Percentiles rank a stretch among this genome's conserved stretches.
Evolutionary conservation across 2,888 invertebrate species (phyloP).

Genomic region (Vannuccia rotundouncinata): DNA sequence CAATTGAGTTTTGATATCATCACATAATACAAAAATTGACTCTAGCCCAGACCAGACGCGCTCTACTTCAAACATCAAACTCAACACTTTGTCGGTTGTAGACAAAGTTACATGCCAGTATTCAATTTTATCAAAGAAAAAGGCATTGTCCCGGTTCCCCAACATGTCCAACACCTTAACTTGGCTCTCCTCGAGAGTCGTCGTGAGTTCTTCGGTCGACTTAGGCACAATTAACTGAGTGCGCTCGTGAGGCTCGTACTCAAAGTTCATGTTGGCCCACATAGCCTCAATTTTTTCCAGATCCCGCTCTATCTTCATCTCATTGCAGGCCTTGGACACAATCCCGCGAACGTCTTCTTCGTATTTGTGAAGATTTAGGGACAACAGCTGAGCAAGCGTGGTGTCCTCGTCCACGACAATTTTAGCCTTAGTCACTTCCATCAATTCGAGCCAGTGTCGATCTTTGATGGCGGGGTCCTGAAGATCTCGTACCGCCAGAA

Average conservation of each 20-base stretch:
- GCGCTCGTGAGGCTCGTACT: slow-evolving; percentile 72
- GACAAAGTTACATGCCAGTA: slow-evolving; percentile 85
- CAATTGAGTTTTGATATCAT: slow-evolving; percentile 85
- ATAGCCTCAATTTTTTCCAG: slow-evolving; percentile 79
- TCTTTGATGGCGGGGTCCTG: slow-evolving; percentile 84
- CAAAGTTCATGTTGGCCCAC: slow-evolving; percentile 84
- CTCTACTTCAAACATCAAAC: slow-evolving; percentile 78
- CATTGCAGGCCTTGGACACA: slow-evolving; percentile 93
- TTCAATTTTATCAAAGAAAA: slow-evolving; percentile 87
- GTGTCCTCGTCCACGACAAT: slow-evolving; percentile 88
- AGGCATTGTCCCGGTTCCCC: slow-evolving; percentile 93
- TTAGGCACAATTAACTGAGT: slow-evolving; percentile 77
- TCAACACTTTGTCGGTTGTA: slow-evolving; percentile 77
- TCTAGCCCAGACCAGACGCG: slow-evolving; percentile 93
- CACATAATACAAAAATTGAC: slow-evolving; percentile 93
- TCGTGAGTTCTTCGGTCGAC: slow-evolving; percentile 88
- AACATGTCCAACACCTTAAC: slow-evolving; percentile 87
- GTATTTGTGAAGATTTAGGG: slow-evolving; percentile 84
- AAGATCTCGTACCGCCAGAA: slow-evolving; percentile 32
- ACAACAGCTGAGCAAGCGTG: slow-evolving; percentile 80
- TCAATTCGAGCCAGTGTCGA: slow-evolving; percentile 90
- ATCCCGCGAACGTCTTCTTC: slow-evolving; percentile 92
- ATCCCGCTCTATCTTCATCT: slow-evolving; percentile 95
- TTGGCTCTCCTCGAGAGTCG: slow-evolving; percentile 94
- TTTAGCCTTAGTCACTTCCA: slow-evolving; percentile 82